phyloP scores from a whole-genome alignment of 2,113 vertebrate species.

The Callorhinus ursinus region DNA sequence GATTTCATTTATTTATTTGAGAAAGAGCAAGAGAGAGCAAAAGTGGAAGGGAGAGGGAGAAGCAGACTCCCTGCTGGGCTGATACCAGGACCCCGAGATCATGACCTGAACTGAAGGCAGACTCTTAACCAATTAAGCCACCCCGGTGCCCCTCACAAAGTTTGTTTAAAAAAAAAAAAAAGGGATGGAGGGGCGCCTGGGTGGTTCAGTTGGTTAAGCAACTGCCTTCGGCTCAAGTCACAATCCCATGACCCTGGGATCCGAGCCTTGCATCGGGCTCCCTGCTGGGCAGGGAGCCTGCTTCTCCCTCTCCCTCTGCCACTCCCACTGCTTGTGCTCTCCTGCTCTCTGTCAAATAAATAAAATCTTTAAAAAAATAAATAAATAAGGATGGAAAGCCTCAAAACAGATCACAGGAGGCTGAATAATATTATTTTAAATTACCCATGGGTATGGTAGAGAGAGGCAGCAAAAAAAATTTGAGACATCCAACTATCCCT shows the following conservation, averaged over 20 bases:
- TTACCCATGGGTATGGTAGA: neutral
- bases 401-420: constrained; percentile 18
- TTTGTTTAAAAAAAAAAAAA: neutral
- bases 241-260: no score
- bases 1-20: neutral
- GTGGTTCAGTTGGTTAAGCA: no score
- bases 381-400: neutral
- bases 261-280: no score
- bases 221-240: no score
- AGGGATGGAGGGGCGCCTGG: no score
- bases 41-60: neutral
- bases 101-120: neutral
- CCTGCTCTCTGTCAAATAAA: no score
- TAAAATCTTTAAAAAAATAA: no score
- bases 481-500: neutral
- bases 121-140: neutral
- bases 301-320: no score
- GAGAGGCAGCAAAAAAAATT: neutral
- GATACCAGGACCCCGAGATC: neutral
- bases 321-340: no score
- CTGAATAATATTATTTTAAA: constrained; percentile 34
- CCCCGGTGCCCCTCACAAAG: neutral
- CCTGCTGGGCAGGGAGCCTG: no score
- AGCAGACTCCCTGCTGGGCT: neutral
- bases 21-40: neutral